A percentile compares a stretch with the other conserved stretches of the same genome.
These are phyloP conservation scores for Canis aureus DNA, from an alignment of 2,113 vertebrate genomes.

Conservation along the genomic window DNA sequence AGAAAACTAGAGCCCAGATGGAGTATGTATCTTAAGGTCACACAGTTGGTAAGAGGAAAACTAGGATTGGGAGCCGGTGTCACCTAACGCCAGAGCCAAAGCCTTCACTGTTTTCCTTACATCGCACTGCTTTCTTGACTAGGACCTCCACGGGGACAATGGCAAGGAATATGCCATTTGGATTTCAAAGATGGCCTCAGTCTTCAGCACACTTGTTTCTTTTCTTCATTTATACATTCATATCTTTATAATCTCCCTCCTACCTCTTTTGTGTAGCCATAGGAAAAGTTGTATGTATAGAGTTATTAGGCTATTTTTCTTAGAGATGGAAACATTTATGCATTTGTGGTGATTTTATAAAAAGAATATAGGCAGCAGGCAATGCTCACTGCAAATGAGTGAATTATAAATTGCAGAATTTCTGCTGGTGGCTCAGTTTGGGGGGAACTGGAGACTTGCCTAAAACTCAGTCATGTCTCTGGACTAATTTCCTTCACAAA, in stretches of 20 bases:
- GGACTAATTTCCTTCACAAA: background rate
- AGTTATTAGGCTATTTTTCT: constrained; percentile 22
- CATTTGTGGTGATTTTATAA: background rate
- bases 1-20: background rate
- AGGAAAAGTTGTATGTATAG: background rate
- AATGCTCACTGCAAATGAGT: background rate
- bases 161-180: background rate
- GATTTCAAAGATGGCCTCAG: background rate
- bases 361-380: background rate
- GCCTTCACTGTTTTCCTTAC: background rate
- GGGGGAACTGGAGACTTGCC: background rate
- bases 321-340: background rate
- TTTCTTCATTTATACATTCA: background rate
- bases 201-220: background rate
- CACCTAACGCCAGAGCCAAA: background rate
- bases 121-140: background rate
- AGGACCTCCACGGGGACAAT: background rate
- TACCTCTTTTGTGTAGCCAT: background rate
- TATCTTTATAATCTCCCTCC: background rate
- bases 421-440: background rate
- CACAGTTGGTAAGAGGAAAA: background rate
- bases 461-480: background rate
- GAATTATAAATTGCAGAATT: background rate
- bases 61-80: background rate
- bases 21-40: background rate